Base-by-base conservation (phyloP, 2,888 invertebrate genomes). In the Crossocerus cetratus region DNA sequence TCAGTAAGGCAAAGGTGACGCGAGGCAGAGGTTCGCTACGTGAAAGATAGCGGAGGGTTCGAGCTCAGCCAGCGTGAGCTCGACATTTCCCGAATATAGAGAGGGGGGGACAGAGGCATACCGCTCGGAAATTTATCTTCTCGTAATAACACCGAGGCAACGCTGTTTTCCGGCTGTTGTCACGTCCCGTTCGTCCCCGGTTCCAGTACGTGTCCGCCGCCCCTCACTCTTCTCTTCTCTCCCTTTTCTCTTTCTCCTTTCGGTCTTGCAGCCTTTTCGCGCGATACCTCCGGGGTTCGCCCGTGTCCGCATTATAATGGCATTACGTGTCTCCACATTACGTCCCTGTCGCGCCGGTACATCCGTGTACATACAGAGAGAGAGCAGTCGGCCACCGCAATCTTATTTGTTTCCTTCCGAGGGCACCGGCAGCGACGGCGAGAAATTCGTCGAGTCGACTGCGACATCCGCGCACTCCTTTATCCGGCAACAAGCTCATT, bases 251-350 rank as follows among this genome's bases (percentile, higher is more conserved):
- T 63, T 64, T 64, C 71, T 55, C 14, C 58, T 58, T 66, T 57
- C 56, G 32, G 60, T 65, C 59, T 65, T 44, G 11, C 32, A 32
- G 53, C 45, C 22, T 60, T 59, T 58, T 60, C 68, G 69, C 74
- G 22, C 70, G 78, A 55, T 65, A 77, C 83, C 83, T 68, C 72
- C 56, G 80, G 86, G 85, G 83, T 85, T 83, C 84, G 81, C 81
- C 84, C 83, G 84, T 85, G 86, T 87, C 86, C 87, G 85, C 85
- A 86, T 87, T 88, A 86, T 87, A 88, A 88, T 87, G 86, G 84
- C 84, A 87, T 88, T 88, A 87, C 86, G 86, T 87, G 86, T 87
- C 84, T 84, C 85, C 86, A 80, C 84, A 84, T 86, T 87, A 88
- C 84, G 86, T 77, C 78, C 74, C 74, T 76, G 74, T 74, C 80